phyloP scores from a whole-genome alignment of 1,140 invertebrate genomes.

The Aradophagus sp. region DNA sequence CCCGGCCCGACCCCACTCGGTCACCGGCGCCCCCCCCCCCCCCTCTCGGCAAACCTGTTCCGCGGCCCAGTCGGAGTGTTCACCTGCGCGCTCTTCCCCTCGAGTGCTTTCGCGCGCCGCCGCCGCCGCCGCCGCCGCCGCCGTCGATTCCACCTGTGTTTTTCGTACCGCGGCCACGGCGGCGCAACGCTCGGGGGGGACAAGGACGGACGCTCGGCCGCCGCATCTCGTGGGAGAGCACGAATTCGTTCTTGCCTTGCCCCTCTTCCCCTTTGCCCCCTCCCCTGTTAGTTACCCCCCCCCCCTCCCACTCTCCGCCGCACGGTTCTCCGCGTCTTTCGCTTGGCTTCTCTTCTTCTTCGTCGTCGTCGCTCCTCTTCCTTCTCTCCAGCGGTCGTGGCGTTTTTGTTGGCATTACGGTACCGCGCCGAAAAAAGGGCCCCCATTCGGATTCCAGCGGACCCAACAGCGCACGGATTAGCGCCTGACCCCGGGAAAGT shows the following conservation, averaged over 20 bases:
- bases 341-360: too few relatives aligned
- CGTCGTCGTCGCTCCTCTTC: background rate
- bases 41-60: conserved; percentile 29
- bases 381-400: background rate
- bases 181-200: conserved; percentile 2
- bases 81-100: conserved; percentile 39
- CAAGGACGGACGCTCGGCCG: conserved; percentile 23
- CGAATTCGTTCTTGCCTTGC: conserved; percentile 9
- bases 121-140: too few relatives aligned
- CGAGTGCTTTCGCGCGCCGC: conserved; percentile 16
- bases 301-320: too few relatives aligned
- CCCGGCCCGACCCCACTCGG: conserved; percentile 41
- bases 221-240: conserved; percentile 11
- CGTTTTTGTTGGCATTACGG: conserved; percentile 31
- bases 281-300: too few relatives aligned
- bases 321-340: background rate
- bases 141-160: conserved; percentile 34
- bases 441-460: conserved; percentile 12
- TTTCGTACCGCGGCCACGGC: conserved; percentile 12
- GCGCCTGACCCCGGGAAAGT: too few relatives aligned
- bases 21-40: conserved; percentile 29
- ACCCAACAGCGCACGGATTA: conserved; percentile 8
- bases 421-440: conserved; percentile 28
- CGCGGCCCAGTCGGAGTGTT: conserved; percentile 39
- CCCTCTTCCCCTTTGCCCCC: too few relatives aligned